Evolutionary conservation across 2,797 vertebrate genomes (phyloP).

Genomic region (Mus spretus): DNA sequence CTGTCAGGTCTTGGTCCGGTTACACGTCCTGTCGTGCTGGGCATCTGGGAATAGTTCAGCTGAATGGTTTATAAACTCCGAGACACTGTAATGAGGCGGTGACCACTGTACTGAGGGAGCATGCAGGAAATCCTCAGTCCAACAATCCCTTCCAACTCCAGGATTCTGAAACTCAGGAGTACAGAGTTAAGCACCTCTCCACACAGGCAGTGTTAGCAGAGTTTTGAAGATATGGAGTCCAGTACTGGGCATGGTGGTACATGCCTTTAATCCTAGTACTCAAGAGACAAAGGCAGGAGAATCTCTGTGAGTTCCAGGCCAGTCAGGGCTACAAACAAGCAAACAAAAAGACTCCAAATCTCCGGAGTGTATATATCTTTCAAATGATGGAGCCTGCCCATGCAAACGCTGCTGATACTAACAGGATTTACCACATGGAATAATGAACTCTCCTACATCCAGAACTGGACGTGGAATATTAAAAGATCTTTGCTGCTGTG

Average conservation of each 20-base stretch:
- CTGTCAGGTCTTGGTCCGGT: background rate
- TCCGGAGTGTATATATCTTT: background rate
- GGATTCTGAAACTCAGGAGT: background rate
- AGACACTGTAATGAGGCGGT: no score
- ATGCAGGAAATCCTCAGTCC: no score
- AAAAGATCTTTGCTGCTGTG: background rate
- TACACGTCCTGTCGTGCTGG: background rate
- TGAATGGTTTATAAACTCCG: background rate
- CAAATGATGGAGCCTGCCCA: accelerated
- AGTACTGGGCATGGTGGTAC: background rate
- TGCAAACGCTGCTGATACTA: background rate
- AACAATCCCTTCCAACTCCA: background rate
- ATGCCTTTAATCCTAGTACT: background rate
- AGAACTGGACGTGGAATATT: background rate
- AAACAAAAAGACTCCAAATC: background rate
- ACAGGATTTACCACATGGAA: background rate
- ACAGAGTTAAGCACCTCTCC: background rate
- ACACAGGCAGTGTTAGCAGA: background rate
- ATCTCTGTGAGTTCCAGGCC: background rate
- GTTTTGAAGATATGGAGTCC: background rate
- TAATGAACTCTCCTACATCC: background rate
- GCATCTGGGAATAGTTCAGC: background rate
- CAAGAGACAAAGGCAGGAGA: background rate
- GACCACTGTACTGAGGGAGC: background rate
- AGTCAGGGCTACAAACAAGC: background rate